These are phyloP conservation scores for Agrilus mali DNA, from an alignment of 2,888 invertebrate genomes.

Conservation along the genomic window DNA sequence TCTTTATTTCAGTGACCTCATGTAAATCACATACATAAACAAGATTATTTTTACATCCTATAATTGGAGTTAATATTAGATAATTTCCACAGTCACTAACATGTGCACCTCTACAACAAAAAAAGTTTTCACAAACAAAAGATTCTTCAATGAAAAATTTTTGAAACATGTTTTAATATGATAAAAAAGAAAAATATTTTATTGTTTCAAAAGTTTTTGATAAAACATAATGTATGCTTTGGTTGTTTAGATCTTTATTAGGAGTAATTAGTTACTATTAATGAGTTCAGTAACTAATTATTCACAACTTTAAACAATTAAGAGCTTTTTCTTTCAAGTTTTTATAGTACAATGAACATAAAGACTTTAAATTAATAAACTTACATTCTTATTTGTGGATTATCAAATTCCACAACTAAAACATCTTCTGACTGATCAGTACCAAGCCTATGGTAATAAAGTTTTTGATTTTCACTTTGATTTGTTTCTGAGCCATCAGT, in stretches of 20 bases:
- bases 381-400: constrained; percentile 87
- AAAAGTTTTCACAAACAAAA: too few relatives aligned
- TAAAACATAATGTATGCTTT: too few relatives aligned
- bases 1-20: constrained; percentile 47
- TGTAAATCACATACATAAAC: constrained; percentile 73
- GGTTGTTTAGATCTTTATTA: too few relatives aligned
- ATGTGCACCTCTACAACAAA: constrained; percentile 54
- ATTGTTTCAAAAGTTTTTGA: too few relatives aligned
- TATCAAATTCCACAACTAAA: constrained; percentile 78
- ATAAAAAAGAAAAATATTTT: too few relatives aligned
- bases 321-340: too few relatives aligned
- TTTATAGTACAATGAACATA: background rate
- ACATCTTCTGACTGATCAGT: constrained; percentile 79
- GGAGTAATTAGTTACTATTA: too few relatives aligned
- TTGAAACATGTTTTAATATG: too few relatives aligned
- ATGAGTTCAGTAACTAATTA: too few relatives aligned
- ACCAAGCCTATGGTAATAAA: constrained; percentile 84
- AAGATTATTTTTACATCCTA: constrained; percentile 86
- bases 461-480: constrained; percentile 78
- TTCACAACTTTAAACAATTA: too few relatives aligned
- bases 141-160: too few relatives aligned
- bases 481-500: constrained; percentile 88
- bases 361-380: constrained; percentile 16
- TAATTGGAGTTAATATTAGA: constrained; percentile 68
- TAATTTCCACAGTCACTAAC: constrained; percentile 89